These are phyloP conservation scores for Dynastes grantii DNA, from an alignment of 2,888 invertebrate genomes.

Conservation along the genomic window DNA sequence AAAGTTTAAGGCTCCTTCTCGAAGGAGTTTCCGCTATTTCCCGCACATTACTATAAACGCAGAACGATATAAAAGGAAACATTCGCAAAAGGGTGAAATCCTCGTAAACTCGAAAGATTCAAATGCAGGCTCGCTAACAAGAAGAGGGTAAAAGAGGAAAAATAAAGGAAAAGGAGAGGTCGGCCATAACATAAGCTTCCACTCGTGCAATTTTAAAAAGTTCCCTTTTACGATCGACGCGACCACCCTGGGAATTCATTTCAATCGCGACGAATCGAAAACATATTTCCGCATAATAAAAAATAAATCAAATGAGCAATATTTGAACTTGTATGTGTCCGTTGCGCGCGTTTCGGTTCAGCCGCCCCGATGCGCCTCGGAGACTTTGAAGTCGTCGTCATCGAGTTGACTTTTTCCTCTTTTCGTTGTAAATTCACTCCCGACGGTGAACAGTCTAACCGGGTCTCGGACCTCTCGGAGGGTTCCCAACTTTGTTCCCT, in stretches of 20 bases:
- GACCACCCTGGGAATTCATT: conserved; percentile 38
- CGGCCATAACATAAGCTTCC: conserved; percentile 20
- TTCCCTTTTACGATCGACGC: conserved; percentile 42
- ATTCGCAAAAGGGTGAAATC: neutral
- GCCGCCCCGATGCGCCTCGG: conserved; percentile 12
- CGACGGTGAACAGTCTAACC: conserved; percentile 29
- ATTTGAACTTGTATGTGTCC: conserved; percentile 28
- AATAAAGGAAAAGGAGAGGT: neutral
- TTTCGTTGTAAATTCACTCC: conserved; percentile 43
- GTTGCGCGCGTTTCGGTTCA: neutral
- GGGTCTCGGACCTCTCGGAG: conserved; percentile 32
- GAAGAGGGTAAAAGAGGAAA: neutral
- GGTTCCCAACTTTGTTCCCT: conserved; percentile 35
- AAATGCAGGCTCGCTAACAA: neutral
- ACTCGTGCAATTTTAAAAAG: conserved; percentile 41
- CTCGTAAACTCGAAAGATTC: conserved; percentile 10
- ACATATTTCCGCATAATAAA: conserved; percentile 45
- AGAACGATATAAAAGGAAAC: neutral
- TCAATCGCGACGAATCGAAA: conserved; percentile 42
- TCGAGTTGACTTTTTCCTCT: conserved; percentile 35
- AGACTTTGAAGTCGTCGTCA: conserved; percentile 6
- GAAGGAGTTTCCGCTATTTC: neutral
- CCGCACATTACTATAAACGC: neutral
- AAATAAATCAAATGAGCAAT: conserved; percentile 47
- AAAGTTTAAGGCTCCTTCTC: neutral